A percentile compares a stretch with the other conserved stretches of the same genome.
Evolutionary conservation across 2,888 invertebrate genomes (phyloP).

Genomic region (Drosophila neonasuta): DNA sequence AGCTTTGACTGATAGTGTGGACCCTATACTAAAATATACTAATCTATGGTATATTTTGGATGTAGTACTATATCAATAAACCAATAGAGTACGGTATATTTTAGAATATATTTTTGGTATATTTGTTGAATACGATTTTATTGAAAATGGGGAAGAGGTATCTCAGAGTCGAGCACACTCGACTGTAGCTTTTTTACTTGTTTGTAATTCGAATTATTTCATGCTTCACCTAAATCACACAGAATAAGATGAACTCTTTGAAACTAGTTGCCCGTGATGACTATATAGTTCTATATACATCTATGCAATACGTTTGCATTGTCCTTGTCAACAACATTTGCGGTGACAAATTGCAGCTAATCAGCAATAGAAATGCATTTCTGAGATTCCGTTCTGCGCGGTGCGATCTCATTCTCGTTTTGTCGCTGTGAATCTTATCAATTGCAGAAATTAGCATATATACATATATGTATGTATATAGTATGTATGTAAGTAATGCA

Average conservation of each 20-base stretch:
- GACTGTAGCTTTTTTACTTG: too few relatives aligned
- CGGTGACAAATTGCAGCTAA: conserved; percentile 69
- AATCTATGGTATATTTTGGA: too few relatives aligned
- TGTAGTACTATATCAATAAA: too few relatives aligned
- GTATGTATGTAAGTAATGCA: conserved; percentile 15
- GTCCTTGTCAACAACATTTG: conserved; percentile 68
- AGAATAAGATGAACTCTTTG: conserved; percentile 15
- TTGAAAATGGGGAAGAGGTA: rapidly evolving
- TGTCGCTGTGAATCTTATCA: conserved; percentile 58
- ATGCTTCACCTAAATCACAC: not conserved
- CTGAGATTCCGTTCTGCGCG: conserved; percentile 35
- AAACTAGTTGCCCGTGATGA: conserved; percentile 10
- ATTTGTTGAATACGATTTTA: too few relatives aligned
- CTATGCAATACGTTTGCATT: conserved; percentile 36
- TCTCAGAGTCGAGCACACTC: too few relatives aligned
- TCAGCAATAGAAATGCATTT: conserved; percentile 44
- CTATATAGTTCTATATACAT: conserved; percentile 29
- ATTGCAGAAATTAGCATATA: conserved; percentile 64
- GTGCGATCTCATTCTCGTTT: conserved; percentile 23
- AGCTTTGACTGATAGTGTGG: too few relatives aligned
- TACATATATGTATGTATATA: conserved; percentile 1
- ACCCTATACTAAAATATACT: too few relatives aligned
- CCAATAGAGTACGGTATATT: too few relatives aligned
- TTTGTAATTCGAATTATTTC: not conserved
- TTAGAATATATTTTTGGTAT: too few relatives aligned